Conservation (phyloP, 2,113 vertebrate species). For the Muntiacus muntjak region DNA sequence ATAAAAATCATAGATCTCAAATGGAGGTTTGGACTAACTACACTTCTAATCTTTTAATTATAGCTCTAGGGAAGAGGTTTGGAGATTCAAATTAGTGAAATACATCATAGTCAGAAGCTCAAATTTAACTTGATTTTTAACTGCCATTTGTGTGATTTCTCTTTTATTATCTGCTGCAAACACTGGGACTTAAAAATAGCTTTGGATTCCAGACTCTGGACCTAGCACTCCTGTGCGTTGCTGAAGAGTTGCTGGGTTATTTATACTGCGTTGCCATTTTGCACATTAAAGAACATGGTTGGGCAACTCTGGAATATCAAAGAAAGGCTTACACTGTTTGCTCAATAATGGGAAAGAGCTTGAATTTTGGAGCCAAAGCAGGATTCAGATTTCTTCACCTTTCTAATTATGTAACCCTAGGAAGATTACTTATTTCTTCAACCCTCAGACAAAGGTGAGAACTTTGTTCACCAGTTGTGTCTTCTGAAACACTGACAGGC, state of each 20-base stretch:
- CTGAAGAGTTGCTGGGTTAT: background rate
- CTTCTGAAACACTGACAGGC: background rate
- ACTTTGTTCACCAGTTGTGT: background rate
- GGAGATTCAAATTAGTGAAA: background rate
- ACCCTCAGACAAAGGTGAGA: background rate
- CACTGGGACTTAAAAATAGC: background rate
- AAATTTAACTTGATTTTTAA: background rate
- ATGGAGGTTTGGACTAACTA: background rate
- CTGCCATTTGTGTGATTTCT: background rate
- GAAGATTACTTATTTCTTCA: background rate
- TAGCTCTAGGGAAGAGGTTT: background rate
- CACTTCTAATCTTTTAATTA: background rate
- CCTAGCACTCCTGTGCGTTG: background rate
- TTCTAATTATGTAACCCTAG: background rate
- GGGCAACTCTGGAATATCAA: background rate
- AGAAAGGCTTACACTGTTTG: background rate
- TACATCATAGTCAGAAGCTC: background rate
- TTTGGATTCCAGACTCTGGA: background rate
- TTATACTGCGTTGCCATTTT: background rate
- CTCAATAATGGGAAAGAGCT: background rate
- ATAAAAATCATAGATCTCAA: background rate
- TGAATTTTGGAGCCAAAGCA: background rate
- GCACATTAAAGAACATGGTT: background rate
- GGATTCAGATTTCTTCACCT: background rate
- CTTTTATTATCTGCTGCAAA: background rate